Base-by-base conservation (phyloP, 2,797 vertebrate species). In the Poecilia gillii region DNA sequence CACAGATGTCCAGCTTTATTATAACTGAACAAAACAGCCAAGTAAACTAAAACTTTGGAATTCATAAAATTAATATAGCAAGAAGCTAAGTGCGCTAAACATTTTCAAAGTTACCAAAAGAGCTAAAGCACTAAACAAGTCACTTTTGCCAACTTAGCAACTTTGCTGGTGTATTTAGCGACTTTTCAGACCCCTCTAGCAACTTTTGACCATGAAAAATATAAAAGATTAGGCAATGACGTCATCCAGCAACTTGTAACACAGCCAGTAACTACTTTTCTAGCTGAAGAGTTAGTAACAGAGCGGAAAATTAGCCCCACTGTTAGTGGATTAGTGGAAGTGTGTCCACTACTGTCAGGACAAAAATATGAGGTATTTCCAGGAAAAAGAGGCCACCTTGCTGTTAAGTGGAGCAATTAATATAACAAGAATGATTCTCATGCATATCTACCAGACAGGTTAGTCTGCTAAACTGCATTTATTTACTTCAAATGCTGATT, bases 401-500 rank as follows among this genome's bases (percentile, higher is more conserved):
- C 66, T 62, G 64, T 72, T 45, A 77, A 87, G 77, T 74, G 75
- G 72, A 76, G 55, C 73, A 76, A 84, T 85, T 75, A 74, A 77
- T 73, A 72, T 25, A 2, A 16, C 83, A 80, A 77, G 83, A 85
- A 87, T 6, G 51, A 77, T 59, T 59, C 46, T 47, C n/a, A 20
- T 1, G 33, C 12, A 71, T 74, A 88, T 86, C 78, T 79, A 83
- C 23, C 16, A 39, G 70, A 77, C 74, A 72, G 75, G 79, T 8
- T 78, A 74, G 77, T 82, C 75, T 66, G 23, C 59, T 57, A 53
- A 73, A 74, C 13, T 88, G 89, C 88, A 77, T 87, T 77, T 39
- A 73, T 82, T 83, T 73, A 39, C 25, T 83, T 75, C 49, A 85
- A 41, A 72, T 45, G 74, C 25, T 59, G 79, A 90, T 89, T 89